phyloP scores from a whole-genome alignment of 2,113 vertebrate genomes.

The Taurulus bubalis region DNA sequence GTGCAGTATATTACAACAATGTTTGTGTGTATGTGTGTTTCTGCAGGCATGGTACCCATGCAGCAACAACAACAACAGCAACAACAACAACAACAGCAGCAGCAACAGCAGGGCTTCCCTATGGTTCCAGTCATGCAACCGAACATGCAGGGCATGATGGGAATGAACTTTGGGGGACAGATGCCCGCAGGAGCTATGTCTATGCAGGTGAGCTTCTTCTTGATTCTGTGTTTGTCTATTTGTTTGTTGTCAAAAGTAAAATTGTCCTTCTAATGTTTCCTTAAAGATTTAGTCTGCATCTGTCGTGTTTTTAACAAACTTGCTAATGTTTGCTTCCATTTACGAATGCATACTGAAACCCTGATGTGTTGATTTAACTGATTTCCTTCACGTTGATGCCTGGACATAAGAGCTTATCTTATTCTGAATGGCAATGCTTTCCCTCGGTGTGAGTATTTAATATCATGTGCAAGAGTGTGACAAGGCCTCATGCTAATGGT shows the following conservation, averaged over 20 bases:
- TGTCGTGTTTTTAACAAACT: constrained; percentile 9
- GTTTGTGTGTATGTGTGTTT: constrained; percentile 40
- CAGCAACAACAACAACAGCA: constrained; percentile 80
- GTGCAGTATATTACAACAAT: background rate
- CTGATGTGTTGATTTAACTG: constrained; percentile 24
- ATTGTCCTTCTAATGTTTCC: background rate
- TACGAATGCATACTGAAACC: constrained; percentile 5
- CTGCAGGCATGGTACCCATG: constrained; percentile 91
- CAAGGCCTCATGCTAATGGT: constrained; percentile 10
- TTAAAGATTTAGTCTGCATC: background rate
- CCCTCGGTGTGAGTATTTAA: constrained; percentile 10
- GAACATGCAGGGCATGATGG: constrained; percentile 96
- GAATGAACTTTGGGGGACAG: constrained; percentile 94
- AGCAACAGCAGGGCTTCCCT: constrained; percentile 88
- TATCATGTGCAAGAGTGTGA: background rate
- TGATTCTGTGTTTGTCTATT: background rate
- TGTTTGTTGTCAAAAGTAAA: background rate
- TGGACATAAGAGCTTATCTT: constrained; percentile 15
- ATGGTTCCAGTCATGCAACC: constrained; percentile 96
- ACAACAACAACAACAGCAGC: constrained; percentile 79
- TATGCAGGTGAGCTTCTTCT: constrained; percentile 89
- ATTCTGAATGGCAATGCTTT: constrained; percentile 23
- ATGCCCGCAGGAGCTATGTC: constrained; percentile 91
- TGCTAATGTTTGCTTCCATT: constrained; percentile 6
- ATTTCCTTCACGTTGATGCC: background rate